Conservation (phyloP, 2,797 vertebrate genomes). For the Neomorphus geoffroyi region DNA sequence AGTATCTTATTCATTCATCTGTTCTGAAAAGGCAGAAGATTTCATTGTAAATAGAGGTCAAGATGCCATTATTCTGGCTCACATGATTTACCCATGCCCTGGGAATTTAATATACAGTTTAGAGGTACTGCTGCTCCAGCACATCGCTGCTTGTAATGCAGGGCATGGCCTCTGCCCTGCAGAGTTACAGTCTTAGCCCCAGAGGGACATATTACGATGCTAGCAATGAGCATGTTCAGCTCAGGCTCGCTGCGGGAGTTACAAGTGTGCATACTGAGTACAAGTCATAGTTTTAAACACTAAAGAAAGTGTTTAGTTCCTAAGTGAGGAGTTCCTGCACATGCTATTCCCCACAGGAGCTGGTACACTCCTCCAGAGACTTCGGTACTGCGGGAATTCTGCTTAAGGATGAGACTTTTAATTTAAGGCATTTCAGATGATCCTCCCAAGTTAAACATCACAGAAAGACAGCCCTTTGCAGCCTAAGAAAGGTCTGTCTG, state of each 20-base stretch:
- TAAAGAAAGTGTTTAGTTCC: not conserved
- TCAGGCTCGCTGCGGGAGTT: not conserved
- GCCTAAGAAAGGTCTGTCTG: not conserved
- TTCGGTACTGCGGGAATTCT: not conserved
- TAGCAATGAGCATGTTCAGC: rapidly evolving
- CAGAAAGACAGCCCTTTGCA: not conserved
- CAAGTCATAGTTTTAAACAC: not conserved
- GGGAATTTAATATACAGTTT: not conserved
- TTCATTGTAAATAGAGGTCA: not conserved
- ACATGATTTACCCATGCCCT: not conserved
- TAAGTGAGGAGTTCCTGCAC: not conserved
- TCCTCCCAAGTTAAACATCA: rapidly evolving
- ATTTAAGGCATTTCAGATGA: not conserved
- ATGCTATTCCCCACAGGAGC: rapidly evolving
- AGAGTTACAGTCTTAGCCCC: not conserved
- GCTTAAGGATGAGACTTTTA: not conserved
- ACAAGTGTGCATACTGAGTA: not conserved
- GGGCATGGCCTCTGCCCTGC: not conserved
- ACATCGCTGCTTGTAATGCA: not conserved
- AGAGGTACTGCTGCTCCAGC: not conserved
- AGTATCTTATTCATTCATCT: not conserved
- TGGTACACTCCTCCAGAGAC: not conserved
- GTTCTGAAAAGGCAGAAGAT: not conserved
- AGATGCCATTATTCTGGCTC: not conserved
- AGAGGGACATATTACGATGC: rapidly evolving